phyloP scores from a whole-genome alignment of 2,113 vertebrate species.

The Dasyurus viverrinus region DNA sequence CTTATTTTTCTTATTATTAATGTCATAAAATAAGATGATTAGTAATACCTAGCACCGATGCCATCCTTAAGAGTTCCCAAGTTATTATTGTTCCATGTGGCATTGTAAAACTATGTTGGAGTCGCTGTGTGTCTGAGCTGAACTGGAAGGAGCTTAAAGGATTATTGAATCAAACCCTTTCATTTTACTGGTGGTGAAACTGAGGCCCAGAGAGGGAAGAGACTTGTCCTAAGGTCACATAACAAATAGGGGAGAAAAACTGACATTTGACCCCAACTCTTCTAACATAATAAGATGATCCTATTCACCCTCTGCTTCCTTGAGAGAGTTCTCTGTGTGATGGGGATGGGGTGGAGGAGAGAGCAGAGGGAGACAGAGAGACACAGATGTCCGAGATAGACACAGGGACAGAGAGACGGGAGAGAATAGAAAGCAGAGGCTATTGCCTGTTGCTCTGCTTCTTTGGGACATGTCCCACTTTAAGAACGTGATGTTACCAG shows the following conservation, averaged over 20 bases:
- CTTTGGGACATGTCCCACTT: neutral
- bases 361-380: neutral
- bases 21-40: neutral
- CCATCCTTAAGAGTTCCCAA: neutral
- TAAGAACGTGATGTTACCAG: neutral
- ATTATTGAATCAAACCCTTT: neutral
- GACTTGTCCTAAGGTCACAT: neutral
- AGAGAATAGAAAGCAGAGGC: neutral
- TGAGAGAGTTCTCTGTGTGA: neutral
- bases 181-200: neutral
- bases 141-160: neutral
- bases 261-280: neutral
- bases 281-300: neutral
- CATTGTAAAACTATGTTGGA: neutral
- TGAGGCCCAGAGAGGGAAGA: neutral
- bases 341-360: neutral
- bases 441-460: neutral
- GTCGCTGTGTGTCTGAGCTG: neutral
- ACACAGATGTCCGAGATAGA: no score
- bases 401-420: no score
- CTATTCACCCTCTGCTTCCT: neutral
- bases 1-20: neutral
- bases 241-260: neutral
- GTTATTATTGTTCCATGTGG: neutral
- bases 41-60: neutral